Base-by-base conservation (phyloP, 2,113 vertebrate species). In the Phoenicopterus ruber region DNA sequence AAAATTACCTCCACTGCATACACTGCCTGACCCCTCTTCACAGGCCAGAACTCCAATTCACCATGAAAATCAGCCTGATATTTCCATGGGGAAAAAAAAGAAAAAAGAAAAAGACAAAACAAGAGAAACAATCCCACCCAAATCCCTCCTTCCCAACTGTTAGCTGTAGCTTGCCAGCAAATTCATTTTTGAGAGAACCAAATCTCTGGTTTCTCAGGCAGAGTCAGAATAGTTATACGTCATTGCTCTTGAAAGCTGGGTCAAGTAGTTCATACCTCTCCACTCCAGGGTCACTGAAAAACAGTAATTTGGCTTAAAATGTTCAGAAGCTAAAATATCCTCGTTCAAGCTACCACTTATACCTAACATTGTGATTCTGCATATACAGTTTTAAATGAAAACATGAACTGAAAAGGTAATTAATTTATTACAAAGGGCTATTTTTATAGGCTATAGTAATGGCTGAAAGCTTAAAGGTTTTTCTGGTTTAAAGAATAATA, bases 371-470 rank as follows among this genome's bases (percentile, higher is more conserved):
- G 17, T 47, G 65, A 63, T 74, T 86, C 58, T 84, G 32, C 31
- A 46, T 58, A 93, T 42, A 61, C 5, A 50, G 22, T 69, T 93
- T 49, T 38, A 32, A 73, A 95, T 73, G 36, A 89, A 69, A 40
- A 31, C 38, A 76, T 34, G 66, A 73, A 82, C 31, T 31, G 59
- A 90, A 91, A 92, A 89, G 49, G 65, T 93, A 96, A 97, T 96
- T 97, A 94, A 95, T 93, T 97, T 89, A 93, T 93, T 74, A 93
- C 59, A 96, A 93, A 87, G 42, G 54, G 36, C 38, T 96, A 80
- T 89, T 94, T 96, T 92, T 79, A 76, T 58, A 86, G 87, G 20
- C 36, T 86, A 44, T 44, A 61, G 55, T 71, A 55, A 92, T 11
- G 38, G 8, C 14, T 66, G 73, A 73, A 84, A 71, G 47, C 40